These are phyloP conservation scores for Notarius lentiginosus DNA, from an alignment of 2,113 vertebrate genomes.

Conservation along the genomic window DNA sequence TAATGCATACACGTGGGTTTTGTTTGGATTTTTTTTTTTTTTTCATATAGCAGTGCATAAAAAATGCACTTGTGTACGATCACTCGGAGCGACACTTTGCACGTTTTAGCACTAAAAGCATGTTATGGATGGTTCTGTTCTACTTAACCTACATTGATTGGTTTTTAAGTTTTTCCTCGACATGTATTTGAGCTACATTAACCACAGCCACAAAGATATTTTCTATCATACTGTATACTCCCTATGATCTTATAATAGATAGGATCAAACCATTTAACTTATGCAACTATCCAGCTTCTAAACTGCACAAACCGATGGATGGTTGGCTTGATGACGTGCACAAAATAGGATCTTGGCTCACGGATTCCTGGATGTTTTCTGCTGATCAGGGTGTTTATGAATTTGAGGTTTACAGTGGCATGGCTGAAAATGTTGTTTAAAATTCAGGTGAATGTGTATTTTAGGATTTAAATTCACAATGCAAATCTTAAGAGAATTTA, in stretches of 20 bases:
- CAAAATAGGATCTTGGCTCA: conserved; percentile 52
- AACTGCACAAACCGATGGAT: conserved; percentile 45
- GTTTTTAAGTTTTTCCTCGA: conserved; percentile 27
- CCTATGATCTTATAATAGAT: conserved; percentile 31
- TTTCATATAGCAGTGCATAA: conserved; percentile 73
- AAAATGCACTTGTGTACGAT: conserved; percentile 82
- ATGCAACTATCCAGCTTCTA: conserved; percentile 40
- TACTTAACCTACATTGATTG: conserved; percentile 46
- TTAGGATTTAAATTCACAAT: conserved; percentile 74
- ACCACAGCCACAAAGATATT: conserved; percentile 37
- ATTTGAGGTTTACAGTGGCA: conserved; percentile 58
- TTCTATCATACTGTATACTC: conserved; percentile 28
- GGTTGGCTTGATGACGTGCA: conserved; percentile 24
- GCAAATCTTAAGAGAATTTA: conserved; percentile 79
- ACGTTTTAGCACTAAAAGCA: conserved; percentile 90
- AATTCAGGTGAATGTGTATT: conserved; percentile 58
- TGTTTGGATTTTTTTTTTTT: conserved; percentile 77
- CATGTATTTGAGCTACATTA: conserved; percentile 41
- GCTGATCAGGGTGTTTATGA: conserved; percentile 67
- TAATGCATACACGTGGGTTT: conserved; percentile 79
- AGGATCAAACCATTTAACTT: conserved; percentile 39
- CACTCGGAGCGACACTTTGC: conserved; percentile 83
- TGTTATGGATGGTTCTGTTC: conserved; percentile 81
- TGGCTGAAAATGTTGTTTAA: conserved; percentile 59
- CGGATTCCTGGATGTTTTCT: conserved; percentile 59